These are phyloP conservation scores for Amiota mariae DNA, from an alignment of 2,888 invertebrate genomes.

Conservation along the genomic window DNA sequence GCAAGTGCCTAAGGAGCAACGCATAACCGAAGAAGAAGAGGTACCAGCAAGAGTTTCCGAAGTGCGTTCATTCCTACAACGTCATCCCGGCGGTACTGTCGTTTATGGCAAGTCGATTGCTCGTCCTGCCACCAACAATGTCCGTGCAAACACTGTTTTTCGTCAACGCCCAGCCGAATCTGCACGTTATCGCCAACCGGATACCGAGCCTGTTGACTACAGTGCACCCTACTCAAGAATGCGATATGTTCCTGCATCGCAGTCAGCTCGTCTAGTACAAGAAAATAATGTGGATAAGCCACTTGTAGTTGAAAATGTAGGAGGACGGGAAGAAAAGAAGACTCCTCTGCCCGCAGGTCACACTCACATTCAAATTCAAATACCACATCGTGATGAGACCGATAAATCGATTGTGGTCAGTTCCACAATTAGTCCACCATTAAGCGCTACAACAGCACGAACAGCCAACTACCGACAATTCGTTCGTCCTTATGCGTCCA, in stretches of 20 bases:
- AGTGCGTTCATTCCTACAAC: constrained; percentile 58
- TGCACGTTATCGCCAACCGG: constrained; percentile 49
- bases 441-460: not conserved
- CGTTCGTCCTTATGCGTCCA: not conserved
- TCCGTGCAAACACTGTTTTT: constrained; percentile 34
- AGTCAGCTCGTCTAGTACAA: constrained; percentile 44
- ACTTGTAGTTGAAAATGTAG: constrained; percentile 15
- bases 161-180: constrained; percentile 38
- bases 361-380: constrained; percentile 66
- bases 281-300: constrained; percentile 34
- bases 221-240: constrained; percentile 68
- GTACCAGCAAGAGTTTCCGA: constrained; percentile 61
- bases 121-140: constrained; percentile 33
- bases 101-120: constrained; percentile 56
- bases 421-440: constrained; percentile 57
- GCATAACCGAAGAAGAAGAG: constrained; percentile 46
- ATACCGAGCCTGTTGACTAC: constrained; percentile 60
- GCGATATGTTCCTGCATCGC: constrained; percentile 55
- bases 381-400: constrained; percentile 52
- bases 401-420: constrained; percentile 56
- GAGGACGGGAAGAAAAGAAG: constrained; percentile 34
- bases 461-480: constrained; percentile 19
- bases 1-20: constrained; percentile 47
- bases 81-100: constrained; percentile 52
- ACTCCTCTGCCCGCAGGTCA: constrained; percentile 34